Evolutionary conservation across 2,113 vertebrate genomes (phyloP).

Genomic region (Rhinogobius similis): DNA sequence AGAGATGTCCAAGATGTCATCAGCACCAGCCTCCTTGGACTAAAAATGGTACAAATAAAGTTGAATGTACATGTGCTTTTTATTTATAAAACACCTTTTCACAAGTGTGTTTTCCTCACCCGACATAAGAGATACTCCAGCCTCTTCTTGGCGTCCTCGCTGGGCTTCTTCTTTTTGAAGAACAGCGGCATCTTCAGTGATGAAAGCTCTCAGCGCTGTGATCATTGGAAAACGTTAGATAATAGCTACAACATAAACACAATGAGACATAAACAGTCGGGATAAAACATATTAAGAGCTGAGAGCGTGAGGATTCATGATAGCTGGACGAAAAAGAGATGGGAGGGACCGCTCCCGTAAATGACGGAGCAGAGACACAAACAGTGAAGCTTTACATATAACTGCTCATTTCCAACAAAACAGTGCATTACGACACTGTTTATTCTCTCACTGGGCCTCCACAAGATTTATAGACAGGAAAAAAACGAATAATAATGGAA

Average conservation of each 20-base stretch:
- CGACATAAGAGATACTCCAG: conserved; percentile 91
- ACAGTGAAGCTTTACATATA: too few species aligned
- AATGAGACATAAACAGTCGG: too few species aligned
- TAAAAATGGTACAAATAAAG: conserved; percentile 48
- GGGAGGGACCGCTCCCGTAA: not conserved
- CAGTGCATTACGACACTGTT: too few species aligned
- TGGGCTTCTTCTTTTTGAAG: conserved; percentile 89
- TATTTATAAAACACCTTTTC: too few species aligned
- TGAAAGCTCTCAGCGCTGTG: too few species aligned
- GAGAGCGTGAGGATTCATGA: not conserved
- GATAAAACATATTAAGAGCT: too few species aligned
- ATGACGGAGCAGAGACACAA: not conserved
- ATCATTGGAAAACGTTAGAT: too few species aligned
- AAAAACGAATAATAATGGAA: not conserved
- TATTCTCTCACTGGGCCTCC: not conserved
- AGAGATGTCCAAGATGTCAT: conserved; percentile 91
- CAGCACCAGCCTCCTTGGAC: conserved; percentile 94
- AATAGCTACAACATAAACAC: too few species aligned
- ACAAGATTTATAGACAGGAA: not conserved
- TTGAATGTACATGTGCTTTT: not conserved
- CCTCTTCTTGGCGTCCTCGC: conserved; percentile 85
- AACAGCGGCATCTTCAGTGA: conserved; percentile 88
- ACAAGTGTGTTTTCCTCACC: conserved; percentile 69
- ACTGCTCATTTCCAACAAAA: too few species aligned
- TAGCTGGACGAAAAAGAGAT: not conserved